Conservation (phyloP, 2,113 vertebrate species). For the Daubentonia madagascariensis region DNA sequence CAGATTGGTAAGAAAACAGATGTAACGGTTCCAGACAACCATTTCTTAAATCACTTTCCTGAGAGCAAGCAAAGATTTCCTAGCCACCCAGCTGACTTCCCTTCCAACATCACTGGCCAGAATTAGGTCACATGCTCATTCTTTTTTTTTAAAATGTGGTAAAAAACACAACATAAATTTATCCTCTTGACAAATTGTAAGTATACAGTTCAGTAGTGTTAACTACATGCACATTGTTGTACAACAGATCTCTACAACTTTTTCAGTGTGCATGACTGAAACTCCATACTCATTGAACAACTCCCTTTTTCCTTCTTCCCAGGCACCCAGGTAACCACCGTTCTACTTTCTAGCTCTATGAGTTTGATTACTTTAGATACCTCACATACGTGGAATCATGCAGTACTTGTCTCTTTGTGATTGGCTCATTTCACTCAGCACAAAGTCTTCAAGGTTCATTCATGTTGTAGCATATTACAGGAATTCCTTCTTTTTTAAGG, state of each 20-base stretch:
- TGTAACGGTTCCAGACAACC: background rate
- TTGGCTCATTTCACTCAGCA: background rate
- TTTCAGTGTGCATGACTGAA: background rate
- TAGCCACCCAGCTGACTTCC: background rate
- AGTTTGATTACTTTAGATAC: background rate
- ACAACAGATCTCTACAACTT: background rate
- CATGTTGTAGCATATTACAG: background rate
- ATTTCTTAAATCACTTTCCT: background rate
- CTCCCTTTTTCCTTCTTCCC: background rate
- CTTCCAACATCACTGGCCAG: background rate
- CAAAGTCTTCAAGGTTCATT: background rate
- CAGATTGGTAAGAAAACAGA: background rate
- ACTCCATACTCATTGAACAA: background rate
- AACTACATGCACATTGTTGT: background rate
- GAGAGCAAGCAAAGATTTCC: background rate
- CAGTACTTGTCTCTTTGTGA: background rate
- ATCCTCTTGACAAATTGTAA: background rate
- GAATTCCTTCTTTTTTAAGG: background rate
- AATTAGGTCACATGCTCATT: background rate
- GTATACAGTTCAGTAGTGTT: background rate
- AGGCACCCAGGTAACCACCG: background rate
- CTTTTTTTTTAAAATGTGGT: background rate
- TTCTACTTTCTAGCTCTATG: background rate
- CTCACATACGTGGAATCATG: background rate
- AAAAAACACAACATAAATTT: background rate